Evolutionary conservation across 2,113 vertebrate genomes (phyloP), one percentile per base, ranked within the genome.

Genomic region (Gorilla gorilla): DNA sequence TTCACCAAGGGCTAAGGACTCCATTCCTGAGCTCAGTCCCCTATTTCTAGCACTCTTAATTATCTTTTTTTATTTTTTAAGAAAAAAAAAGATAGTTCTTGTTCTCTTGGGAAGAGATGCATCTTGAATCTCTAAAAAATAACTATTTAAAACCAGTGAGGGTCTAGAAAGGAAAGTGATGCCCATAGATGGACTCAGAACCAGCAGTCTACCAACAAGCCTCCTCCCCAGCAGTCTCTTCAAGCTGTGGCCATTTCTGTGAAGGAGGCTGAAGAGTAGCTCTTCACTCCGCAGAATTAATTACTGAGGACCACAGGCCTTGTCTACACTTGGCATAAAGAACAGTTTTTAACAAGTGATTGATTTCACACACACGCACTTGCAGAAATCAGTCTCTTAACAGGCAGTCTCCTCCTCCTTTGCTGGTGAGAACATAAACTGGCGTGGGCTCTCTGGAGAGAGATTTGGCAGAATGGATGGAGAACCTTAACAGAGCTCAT

Each of bases 261-360:
- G 0, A 38, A 70, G 96, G 92, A 68, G 0, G 90, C 64, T 80
- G 84, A 70, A 1, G 45, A 2, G 2, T 0, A 5, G 4, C 45
- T 66, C 30, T 82, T 82, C 7, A 3, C 86, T 0, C 88, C 0
- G 92, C 90, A 10, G 20, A 70, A 88, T 79, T 27, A 25, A 52
- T 59, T 80, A 94, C 95, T 25, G 1, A 85, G 0, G 18, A 66
- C 55, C 64, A 5, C n/a, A 68, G 93, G 95, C 12, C 84, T 61
- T 76, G 82, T 94, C 88, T 61, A 61, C 2, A 27, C 14, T 0
- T 1, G 30, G 59, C 5, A 27, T 68, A 76, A 95, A 52, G 94
- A 98, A 91, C 89, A 66, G 72, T 70, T 23, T 55, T 89, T 96
- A 97, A 70, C 89, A 43, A 90, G 94, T 45, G 95, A 95, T 72